Evolutionary conservation across 2,888 invertebrate genomes (phyloP), one percentile per base, ranked within the genome.

Genomic region (Tetranychus piercei): DNA sequence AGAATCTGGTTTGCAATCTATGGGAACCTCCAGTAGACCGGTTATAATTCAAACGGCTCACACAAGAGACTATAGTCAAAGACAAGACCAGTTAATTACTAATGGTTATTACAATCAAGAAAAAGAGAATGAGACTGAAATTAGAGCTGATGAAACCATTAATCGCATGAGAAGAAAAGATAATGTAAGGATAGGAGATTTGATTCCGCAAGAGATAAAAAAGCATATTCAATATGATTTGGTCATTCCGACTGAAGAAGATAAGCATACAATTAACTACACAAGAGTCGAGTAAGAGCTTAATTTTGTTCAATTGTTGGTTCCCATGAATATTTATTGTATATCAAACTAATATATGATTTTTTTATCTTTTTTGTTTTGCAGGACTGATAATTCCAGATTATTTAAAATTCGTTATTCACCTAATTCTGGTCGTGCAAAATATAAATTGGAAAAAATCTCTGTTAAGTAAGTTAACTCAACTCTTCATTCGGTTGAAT

Each of bases 151-250:
- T 18, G 66, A 44, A 74, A 73, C 44, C 44, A 11, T 76, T 45
- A 74, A 74, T 55, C 18, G 73, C 23, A 78, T 77, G 45, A 81
- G 83, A 77, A 85, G 85, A 7, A 81, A 89, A 80, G 81, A 81
- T 9, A 83, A 84, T 77, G 89, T 89, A 82, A 86, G 88, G 34
- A 45, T 34, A 43, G 65, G n/a, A 22, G 73, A 73, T 79, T 88
- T 89, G 86, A 84, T 90, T 77, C 87, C 89, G 6, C 88, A 86
- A 78, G 91, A 91, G 82, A 82, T 91, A 78, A 90, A 90, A 81
- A 90, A 91, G 81, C 92, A 93, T 82, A 85, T 93, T 80, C 91
- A 92, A 82, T 93, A 90, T 83, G 89, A 90, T 81, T 85, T 92
- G 80, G 89, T 93, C 75, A 92, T 92, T 80, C 92, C 93, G 0